Base-by-base conservation (phyloP, 2,888 invertebrate species). In the Drosophila algonquin region DNA sequence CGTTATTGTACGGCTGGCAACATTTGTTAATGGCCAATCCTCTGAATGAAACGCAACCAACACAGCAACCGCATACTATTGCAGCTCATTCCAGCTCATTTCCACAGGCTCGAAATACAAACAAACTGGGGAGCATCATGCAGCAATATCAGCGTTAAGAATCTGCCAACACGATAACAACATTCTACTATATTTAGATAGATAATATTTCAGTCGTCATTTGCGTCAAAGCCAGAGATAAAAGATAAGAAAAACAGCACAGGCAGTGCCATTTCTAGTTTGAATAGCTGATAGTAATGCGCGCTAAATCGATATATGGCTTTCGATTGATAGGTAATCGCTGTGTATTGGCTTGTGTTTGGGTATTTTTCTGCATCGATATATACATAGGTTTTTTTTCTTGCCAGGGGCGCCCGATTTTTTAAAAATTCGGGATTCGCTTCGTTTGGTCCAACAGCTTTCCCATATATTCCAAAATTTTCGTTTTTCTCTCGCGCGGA, bases 1-100 rank as follows among this genome's bases (percentile, higher is more conserved):
- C 65, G 63, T 80, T 69, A 59, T 73, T 64, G 56, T 73, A 35
- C 30, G 75, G 72, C 69, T 10, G 14, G 35, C 35, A 12, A 40
- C 35, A 40, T 40, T 40, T 44, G 27, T 55, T 40, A 51, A 67
- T 51, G 55, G 21, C 64, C 50, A 64, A 55, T 65, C 65, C 56
- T 51, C 50, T 67, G 56, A 67, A 65, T 67, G 65, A 67, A 65
- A 51, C 55, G 16, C 58, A 32, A 8, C 51, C 58, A 40, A 1
- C 3, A 12, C 4, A 14, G 14, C 53, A 21, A 21, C 21, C 21
- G 21, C 46, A 47, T 46, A n/a, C 40, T 40, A 40, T 40, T 48
- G 47, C 53, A 48, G 35, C 63, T 40, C 48, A 46, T 64, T 21
- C 21, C 27, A 7, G 35, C 44, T 21, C 35, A n/a, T 27, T 47